Base-by-base conservation (phyloP, 2,888 invertebrate genomes). In the Drosophila seclusa region DNA sequence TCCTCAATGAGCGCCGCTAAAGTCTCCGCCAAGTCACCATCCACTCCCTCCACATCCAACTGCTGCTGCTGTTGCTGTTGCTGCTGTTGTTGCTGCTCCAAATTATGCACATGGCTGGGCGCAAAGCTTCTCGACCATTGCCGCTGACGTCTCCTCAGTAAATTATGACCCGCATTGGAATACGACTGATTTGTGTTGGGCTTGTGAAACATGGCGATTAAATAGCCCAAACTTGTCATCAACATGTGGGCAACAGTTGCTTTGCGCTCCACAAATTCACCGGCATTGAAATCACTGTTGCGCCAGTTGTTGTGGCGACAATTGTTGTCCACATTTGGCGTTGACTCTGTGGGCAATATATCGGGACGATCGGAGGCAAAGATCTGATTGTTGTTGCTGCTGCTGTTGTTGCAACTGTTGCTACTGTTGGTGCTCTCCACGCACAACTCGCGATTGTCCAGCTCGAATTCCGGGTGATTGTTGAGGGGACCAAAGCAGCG, bases 71-170 rank as follows among this genome's bases (percentile, higher is more conserved):
- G 16, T 45, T 34, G 34, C 21, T 45, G 45, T 16, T 45, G 45
- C 38, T 38, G 18, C 38, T 38, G 38, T 18, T 38, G 38, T 18
- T 38, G 38, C 10, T 38, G 27, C 5, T 71, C 54, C 10, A 34
- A 45, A 45, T 16, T 32, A 13, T 75, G 72, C 80, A 93, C 86
- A 85, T 93, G 92, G 82, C 94, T 93, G 78, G 94, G 95, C 78
- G 94, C 96, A 93, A 94, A 97, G 94, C 95, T 97, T 45, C 97
- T 94, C 34, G 97, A 97, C 94, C 95, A 96, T 83, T 96, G 95
- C 77, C 90, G 90, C 8, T 89, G 86, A 4, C 87, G 73, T 27
- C 75, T 68, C 16, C 18, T 64, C 72, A 2, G 63, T 53, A 7
- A 72, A 45, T 45, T 54, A 16, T 66, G 61, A 10, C 50, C 50